A percentile compares a stretch with the other conserved stretches of the same genome.
Conservation (phyloP, 2,888 invertebrate species). For the Galerucella pusilla region DNA sequence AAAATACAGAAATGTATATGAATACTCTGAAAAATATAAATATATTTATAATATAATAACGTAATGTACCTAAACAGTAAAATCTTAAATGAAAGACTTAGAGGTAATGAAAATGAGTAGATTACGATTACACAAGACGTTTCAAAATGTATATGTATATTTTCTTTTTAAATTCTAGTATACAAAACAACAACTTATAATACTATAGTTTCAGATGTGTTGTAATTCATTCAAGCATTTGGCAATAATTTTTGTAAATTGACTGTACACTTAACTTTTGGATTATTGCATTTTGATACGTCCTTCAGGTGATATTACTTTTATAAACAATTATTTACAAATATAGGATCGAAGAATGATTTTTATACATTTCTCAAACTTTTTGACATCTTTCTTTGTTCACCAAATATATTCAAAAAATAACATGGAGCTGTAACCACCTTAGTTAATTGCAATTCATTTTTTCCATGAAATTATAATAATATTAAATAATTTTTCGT, state of each 20-base stretch:
- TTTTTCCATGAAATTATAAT: neutral
- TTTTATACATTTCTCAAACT: constrained; percentile 23
- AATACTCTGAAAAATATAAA: constrained; percentile 64
- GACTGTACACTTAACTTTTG: neutral
- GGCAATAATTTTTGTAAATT: no score
- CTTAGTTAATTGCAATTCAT: no score
- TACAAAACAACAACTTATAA: neutral
- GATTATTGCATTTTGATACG: constrained; percentile 34
- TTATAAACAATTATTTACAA: constrained; percentile 49
- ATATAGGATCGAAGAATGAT: constrained; percentile 32
- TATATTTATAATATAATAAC: constrained; percentile 52
- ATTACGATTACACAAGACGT: constrained; percentile 40
- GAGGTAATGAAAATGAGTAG: constrained; percentile 57
- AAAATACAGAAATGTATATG: constrained; percentile 60
- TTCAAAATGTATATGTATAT: constrained; percentile 31
- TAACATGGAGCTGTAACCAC: no score
- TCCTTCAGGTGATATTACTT: constrained; percentile 42
- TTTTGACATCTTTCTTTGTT: constrained; percentile 25
- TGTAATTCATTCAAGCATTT: no score
- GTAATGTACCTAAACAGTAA: constrained; percentile 38
- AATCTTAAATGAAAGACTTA: constrained; percentile 55
- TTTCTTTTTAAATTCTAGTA: constrained; percentile 12
- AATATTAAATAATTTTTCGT: neutral
- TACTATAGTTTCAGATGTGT: neutral
- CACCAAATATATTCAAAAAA: neutral